phyloP scores from a whole-genome alignment of 92 coral and sea anemone species.

The Montipora capitata region DNA sequence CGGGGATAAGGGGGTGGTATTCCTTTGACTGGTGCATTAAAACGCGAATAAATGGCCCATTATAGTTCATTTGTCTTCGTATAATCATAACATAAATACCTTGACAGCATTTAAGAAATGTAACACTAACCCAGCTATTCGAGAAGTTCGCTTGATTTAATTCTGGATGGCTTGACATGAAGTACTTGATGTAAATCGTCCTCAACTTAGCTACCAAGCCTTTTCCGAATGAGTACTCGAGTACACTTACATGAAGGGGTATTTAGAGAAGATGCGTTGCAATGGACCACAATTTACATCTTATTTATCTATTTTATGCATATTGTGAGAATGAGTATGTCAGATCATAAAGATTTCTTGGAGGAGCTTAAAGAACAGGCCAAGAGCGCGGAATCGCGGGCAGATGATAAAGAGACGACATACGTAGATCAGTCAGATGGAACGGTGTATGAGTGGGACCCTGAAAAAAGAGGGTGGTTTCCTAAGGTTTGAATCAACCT shows the following conservation, averaged over 20 bases:
- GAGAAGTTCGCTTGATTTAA: background rate
- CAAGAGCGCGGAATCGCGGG: slow-evolving; percentile 3
- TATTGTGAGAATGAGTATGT: slow-evolving; percentile 21
- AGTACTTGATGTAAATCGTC: too few relatives aligned
- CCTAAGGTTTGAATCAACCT: slow-evolving; percentile 79
- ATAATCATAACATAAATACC: background rate
- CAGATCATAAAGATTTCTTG: slow-evolving; percentile 51
- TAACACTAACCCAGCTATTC: background rate
- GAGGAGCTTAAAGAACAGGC: slow-evolving; percentile 80
- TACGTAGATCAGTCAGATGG: slow-evolving; percentile 83
- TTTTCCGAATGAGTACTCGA: background rate
- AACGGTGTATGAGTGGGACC: slow-evolving; percentile 93
- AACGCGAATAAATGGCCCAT: too few relatives aligned
- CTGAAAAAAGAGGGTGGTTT: slow-evolving; percentile 93
- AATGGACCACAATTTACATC: too few relatives aligned
- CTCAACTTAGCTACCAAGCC: slow-evolving; percentile 19
- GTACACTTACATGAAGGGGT: background rate
- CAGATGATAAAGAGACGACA: slow-evolving; percentile 22
- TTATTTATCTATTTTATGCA: background rate
- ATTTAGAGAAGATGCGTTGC: too few relatives aligned
- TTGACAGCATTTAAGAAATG: background rate
- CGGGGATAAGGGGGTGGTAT: too few relatives aligned
- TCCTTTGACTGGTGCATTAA: too few relatives aligned
- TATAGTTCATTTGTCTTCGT: background rate
- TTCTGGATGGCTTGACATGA: too few relatives aligned